Evolutionary conservation across 1,140 invertebrate genomes (phyloP).

Genomic region (Goniozus legneri): DNA sequence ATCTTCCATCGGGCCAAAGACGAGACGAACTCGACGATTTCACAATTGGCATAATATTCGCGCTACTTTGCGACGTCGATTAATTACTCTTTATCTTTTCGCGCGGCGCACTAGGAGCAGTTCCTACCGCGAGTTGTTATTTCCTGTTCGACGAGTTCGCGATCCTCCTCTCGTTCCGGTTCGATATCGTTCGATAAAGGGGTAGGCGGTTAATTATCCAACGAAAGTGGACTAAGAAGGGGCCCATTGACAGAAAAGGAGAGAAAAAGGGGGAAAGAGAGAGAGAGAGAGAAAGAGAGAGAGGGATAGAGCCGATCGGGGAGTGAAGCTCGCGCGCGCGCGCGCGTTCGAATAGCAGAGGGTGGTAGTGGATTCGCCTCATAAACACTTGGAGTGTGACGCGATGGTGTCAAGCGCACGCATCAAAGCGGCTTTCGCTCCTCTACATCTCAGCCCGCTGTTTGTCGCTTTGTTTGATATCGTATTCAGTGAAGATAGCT

Average conservation of each 20-base stretch:
- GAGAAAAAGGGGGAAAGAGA: constrained; percentile 20
- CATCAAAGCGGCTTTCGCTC: constrained; percentile 31
- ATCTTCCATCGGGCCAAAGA: no score
- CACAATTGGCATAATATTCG: background rate
- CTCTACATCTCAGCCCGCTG: constrained; percentile 29
- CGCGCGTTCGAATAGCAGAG: constrained; percentile 6
- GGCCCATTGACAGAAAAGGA: constrained; percentile 3
- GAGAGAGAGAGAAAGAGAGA: constrained; percentile 16
- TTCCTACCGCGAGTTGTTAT: constrained; percentile 10
- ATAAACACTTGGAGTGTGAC: constrained; percentile 47
- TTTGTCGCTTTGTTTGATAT: constrained; percentile 56
- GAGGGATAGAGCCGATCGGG: constrained; percentile 2
- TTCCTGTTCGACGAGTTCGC: constrained; percentile 24
- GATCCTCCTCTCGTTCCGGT: no score
- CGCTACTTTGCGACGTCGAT: background rate
- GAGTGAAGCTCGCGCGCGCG: background rate
- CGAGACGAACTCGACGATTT: no score
- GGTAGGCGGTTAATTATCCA: constrained; percentile 41
- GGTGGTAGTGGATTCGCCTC: constrained; percentile 23
- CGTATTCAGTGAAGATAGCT: constrained; percentile 52
- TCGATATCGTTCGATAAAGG: no score
- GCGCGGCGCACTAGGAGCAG: constrained; percentile 1
- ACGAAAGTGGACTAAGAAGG: constrained; percentile 34
- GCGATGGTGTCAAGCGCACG: constrained; percentile 28
- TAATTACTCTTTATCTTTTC: no score